Evolutionary conservation across 2,797 vertebrate genomes (phyloP).

Genomic region (Borostomias antarcticus): DNA sequence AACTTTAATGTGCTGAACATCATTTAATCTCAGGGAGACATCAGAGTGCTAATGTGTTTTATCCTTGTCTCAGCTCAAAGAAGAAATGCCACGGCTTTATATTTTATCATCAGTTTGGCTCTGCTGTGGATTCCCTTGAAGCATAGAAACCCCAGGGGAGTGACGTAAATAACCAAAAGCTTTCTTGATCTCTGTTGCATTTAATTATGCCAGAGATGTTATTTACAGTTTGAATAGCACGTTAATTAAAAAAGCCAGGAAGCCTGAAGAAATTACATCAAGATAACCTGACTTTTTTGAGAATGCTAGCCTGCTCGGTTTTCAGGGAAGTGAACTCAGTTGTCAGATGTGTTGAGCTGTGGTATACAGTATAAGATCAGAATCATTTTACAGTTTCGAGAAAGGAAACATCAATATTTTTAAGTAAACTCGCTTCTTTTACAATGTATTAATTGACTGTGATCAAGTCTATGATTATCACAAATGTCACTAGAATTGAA

Average conservation of each 20-base stretch:
- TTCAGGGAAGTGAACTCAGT: not conserved
- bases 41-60: not conserved
- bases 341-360: not conserved
- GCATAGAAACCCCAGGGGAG: constrained; percentile 32
- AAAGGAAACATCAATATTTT: too few relatives aligned
- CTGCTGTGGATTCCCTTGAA: constrained; percentile 43
- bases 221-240: constrained; percentile 41
- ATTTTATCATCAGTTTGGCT: constrained; percentile 22
- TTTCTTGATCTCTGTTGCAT: constrained; percentile 35
- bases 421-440: too few relatives aligned
- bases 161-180: constrained; percentile 44
- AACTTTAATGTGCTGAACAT: constrained; percentile 9
- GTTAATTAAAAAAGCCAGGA: constrained; percentile 40
- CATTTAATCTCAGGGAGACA: constrained; percentile 5
- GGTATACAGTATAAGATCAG: too few relatives aligned
- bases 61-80: not conserved
- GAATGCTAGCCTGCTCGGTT: not conserved
- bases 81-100: constrained; percentile 25
- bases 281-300: constrained; percentile 15
- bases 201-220: constrained; percentile 45
- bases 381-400: not conserved
- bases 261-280: constrained; percentile 9
- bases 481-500: too few relatives aligned
- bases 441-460: too few relatives aligned
- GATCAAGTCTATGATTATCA: too few relatives aligned